These are phyloP conservation scores for Muraenolepis orangiensis DNA, from an alignment of 2,797 vertebrate genomes.

Conservation along the genomic window DNA sequence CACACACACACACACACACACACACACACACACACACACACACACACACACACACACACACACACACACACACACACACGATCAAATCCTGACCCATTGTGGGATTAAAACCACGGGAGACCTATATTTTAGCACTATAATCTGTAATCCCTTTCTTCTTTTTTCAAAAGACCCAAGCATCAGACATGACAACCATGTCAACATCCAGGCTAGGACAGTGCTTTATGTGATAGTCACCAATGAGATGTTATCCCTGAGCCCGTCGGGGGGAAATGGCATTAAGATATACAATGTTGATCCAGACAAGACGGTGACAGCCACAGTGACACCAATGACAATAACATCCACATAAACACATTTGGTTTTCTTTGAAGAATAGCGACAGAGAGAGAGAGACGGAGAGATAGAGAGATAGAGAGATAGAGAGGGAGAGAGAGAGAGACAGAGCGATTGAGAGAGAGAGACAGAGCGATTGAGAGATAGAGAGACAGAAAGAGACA, in stretches of 20 bases:
- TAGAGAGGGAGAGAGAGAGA: no score
- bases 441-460: no score
- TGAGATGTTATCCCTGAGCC: constrained; percentile 28
- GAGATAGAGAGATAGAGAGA: no score
- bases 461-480: no score
- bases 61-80: constrained; percentile 11
- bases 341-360: neutral
- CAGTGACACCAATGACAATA: constrained; percentile 19
- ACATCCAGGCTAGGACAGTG: constrained; percentile 18
- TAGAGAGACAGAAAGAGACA: no score
- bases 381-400: no score
- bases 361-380: neutral
- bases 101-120: constrained; percentile 46
- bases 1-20: no score
- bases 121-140: constrained; percentile 44
- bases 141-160: constrained; percentile 55
- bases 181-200: constrained; percentile 34
- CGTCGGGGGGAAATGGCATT: constrained; percentile 28
- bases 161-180: constrained; percentile 47
- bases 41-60: constrained; percentile 5
- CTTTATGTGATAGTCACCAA: constrained; percentile 30
- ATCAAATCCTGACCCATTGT: constrained; percentile 9
- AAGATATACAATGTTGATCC: constrained; percentile 32
- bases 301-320: constrained; percentile 10
- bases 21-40: constrained; percentile 24